Evolutionary conservation across 2,797 vertebrate species (phyloP), one percentile per base, ranked within the genome.

Genomic region (Spea hammondii): DNA sequence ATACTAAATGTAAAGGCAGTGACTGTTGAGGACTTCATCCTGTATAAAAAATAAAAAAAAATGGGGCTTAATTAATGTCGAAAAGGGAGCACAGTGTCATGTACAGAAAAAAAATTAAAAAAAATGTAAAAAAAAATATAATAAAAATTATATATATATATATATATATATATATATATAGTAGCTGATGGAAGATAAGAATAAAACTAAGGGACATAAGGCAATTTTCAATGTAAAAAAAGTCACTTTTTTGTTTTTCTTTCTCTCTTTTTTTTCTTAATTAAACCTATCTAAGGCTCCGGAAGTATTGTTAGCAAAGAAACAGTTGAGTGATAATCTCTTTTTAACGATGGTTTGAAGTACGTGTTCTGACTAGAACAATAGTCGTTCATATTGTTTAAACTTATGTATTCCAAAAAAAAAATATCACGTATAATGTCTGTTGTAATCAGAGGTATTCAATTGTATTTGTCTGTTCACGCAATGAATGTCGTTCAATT

Each of bases 401-500:
- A 87, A 87, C 87, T 90, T 86, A 86, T 89, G 87, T 90, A 86
- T 88, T 90, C 91, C 84, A 87, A 90, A 90, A 32, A 32, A 32
- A 32, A 79, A 90, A 85, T 88, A 89, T 89, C 76, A 89, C 76
- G 90, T 92, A 91, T 87, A 77, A 65, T 87, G 89, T 93, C 89
- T 85, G 89, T 93, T 87, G 87, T 87, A 87, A 89, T 91, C 90
- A 80, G 90, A 94, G 92, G 94, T 94, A 93, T 93, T 92, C 80
- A 88, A 85, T 91, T 91, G 80, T 82, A 82, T 93, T 89, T 89
- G 89, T 95, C 90, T 92, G 93, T 93, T 89, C 89, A 87, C 94
- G 89, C 90, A 78, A 90, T 95, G 94, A 92, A 92, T 90, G 92
- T 92, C 90, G 94, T 98, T 93, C 93, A 77, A 90, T 93, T 77